Conservation (phyloP, 1,140 invertebrate genomes). For the Odontomachus brunneus region DNA sequence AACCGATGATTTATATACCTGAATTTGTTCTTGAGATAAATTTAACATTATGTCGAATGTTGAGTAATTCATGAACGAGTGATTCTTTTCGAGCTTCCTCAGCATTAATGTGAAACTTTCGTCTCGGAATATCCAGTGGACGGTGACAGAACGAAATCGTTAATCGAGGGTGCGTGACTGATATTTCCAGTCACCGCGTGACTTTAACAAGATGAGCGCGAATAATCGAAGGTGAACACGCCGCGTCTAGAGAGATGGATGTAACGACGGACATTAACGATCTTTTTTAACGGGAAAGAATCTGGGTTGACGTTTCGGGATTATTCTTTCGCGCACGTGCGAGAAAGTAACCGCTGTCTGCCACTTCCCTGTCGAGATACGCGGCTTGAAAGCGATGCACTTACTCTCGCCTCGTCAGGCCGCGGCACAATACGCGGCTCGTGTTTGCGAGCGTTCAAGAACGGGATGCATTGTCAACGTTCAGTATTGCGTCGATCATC, state of each 20-base stretch:
- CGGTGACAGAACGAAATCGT: background rate
- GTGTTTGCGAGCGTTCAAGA: too few species aligned
- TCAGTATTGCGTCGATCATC: background rate
- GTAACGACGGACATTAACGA: background rate
- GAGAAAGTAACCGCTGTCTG: background rate
- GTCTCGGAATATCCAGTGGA: background rate
- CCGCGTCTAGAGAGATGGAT: background rate
- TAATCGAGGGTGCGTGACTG: slow-evolving; percentile 6
- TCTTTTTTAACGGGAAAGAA: background rate
- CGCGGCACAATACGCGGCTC: too few species aligned
- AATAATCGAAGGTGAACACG: background rate
- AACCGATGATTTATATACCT: too few species aligned
- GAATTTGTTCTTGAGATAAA: too few species aligned
- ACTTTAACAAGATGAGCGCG: background rate
- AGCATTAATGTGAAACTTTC: too few species aligned
- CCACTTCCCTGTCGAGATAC: too few species aligned
- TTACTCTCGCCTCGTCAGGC: too few species aligned
- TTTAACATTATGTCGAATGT: too few species aligned
- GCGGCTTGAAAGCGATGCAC: too few species aligned
- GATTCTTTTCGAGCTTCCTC: too few species aligned
- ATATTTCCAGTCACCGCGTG: background rate
- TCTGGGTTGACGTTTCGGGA: background rate
- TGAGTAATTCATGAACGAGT: too few species aligned
- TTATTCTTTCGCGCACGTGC: background rate
- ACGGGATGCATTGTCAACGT: too few species aligned